These are phyloP conservation scores for Merluccius polli DNA, from an alignment of 2,797 vertebrate genomes.

Conservation along the genomic window DNA sequence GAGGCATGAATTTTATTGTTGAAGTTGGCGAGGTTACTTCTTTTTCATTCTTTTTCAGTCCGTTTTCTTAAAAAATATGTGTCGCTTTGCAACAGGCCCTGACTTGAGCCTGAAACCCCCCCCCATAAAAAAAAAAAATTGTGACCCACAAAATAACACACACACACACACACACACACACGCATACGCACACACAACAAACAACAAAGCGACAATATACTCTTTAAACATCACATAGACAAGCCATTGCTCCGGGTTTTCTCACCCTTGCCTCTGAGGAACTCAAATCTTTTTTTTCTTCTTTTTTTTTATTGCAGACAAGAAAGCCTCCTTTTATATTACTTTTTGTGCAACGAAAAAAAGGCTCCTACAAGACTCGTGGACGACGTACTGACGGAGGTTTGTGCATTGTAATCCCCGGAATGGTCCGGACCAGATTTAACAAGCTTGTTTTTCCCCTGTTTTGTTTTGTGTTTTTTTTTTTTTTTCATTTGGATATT, in stretches of 20 bases:
- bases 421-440: constrained; percentile 70
- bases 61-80: too few relatives aligned
- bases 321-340: constrained; percentile 56
- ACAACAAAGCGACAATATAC: constrained; percentile 15
- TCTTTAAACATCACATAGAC: constrained; percentile 55
- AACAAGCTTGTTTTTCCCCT: constrained; percentile 77
- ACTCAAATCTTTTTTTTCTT: too few relatives aligned
- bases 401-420: constrained; percentile 79
- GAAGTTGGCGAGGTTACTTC: constrained; percentile 1
- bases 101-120: neutral
- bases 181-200: constrained; percentile 5
- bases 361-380: constrained; percentile 71
- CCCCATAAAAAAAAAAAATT: neutral
- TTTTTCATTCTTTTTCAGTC: neutral
- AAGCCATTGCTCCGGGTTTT: neutral
- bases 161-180: constrained; percentile 13
- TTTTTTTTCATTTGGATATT: constrained; percentile 28
- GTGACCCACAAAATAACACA: constrained; percentile 26
- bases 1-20: neutral
- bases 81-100: neutral
- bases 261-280: constrained; percentile 35
- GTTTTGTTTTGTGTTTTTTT: constrained; percentile 12
- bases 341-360: constrained; percentile 55
- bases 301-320: constrained; percentile 20
- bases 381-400: constrained; percentile 61